phyloP scores from a whole-genome alignment of 2,113 vertebrate species.

The Psilopsiagon aurifrons region DNA sequence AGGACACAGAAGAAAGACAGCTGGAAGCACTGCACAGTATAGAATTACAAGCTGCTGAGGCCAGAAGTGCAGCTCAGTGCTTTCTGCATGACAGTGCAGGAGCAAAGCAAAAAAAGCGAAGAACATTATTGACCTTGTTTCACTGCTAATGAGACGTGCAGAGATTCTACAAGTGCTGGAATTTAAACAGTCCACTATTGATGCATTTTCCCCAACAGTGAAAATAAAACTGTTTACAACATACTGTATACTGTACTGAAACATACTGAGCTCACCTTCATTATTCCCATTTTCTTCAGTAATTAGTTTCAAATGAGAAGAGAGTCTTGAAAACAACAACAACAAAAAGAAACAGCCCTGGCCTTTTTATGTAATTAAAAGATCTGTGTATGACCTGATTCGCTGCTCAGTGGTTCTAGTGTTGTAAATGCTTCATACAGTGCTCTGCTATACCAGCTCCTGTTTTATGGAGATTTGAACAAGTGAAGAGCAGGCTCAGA shows the following conservation, averaged over 20 bases:
- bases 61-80: not conserved
- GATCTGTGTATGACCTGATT: not conserved
- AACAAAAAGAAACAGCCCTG: not conserved
- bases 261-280: not conserved
- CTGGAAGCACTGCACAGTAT: not conserved
- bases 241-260: not conserved
- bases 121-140: slow-evolving; percentile 44
- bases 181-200: not conserved
- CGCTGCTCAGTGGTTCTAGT: not conserved
- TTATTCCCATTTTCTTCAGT: not conserved
- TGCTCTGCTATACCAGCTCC: not conserved
- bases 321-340: not conserved
- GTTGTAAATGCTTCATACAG: not conserved
- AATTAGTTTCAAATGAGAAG: not conserved
- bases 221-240: slow-evolving; percentile 11
- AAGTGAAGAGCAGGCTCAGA: not conserved
- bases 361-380: not conserved
- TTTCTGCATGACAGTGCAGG: not conserved
- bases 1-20: not conserved
- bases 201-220: not conserved
- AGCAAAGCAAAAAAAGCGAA: not conserved
- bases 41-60: not conserved
- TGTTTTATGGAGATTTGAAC: not conserved
- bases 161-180: slow-evolving; percentile 18
- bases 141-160: slow-evolving; percentile 26